Base-by-base conservation (phyloP, 92 coral and sea anemone species). In the Galaxea fascicularis region DNA sequence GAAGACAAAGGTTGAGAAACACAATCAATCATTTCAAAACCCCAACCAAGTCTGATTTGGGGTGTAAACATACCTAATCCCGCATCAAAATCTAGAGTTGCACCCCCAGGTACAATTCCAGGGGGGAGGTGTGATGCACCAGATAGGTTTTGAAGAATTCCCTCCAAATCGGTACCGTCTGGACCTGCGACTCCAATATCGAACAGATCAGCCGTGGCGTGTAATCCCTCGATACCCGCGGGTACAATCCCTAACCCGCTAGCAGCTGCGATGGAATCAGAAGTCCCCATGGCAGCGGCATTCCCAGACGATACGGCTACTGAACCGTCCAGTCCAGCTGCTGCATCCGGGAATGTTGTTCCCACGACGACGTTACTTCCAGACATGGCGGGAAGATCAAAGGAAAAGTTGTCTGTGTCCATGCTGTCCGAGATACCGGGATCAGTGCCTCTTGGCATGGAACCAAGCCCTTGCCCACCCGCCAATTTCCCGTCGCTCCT, bases 111-210 rank as follows among this genome's bases (percentile, higher is more conserved):
- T 17, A 91, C 94, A 68, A 91, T 91, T 0, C 92, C 94, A 16
- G 94, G 94, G 20, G 98, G 95, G 18, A 95, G 93, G 71, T 91
- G 95, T 25, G 99, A 92, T 11, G 94, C 99, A 2, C 99, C 99
- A 4, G 99, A 98, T 9, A 96, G 93, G 66, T 93, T 96, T 47
- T 95, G 98, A 63, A 96, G 91, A 78, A 96, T 96, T 52, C 98
- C 98, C 68, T 96, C 99, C 78, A 95, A 85, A 60, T 94, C 95
- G 35, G 93, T 65, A 7, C 77, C 87, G 54, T 87, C 84, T 18
- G 85, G 81, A n/a, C 94, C 89, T 66, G 79, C 91, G 18, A 67
- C 80, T 51, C 82, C 91, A 24, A 85, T 86, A 54, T 90, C 82
- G 22, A 85, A 76, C 79, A 91, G 53, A 71, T 91, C 95, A 6